Evolutionary conservation across 2,797 vertebrate genomes (phyloP).

Genomic region (Ambastaia sidthimunki): DNA sequence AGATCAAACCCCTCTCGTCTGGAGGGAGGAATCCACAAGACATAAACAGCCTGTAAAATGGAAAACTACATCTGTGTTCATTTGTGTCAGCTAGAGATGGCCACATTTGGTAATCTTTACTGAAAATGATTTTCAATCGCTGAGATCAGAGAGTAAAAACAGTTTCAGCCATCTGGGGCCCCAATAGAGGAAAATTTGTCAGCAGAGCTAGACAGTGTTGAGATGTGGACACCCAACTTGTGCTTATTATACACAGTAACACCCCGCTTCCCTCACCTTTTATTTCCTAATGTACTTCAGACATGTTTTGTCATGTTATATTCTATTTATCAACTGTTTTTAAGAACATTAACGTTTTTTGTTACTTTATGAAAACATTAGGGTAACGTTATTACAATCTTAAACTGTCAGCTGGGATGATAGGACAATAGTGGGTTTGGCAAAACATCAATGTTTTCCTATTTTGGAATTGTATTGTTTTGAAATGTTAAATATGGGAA

Average conservation of each 20-base stretch:
- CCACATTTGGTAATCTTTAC: conserved; percentile 79
- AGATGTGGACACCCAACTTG: conserved; percentile 58
- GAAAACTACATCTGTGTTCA: conserved; percentile 83
- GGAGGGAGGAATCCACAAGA: conserved; percentile 77
- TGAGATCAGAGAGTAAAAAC: conserved; percentile 59
- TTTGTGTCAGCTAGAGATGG: conserved; percentile 75
- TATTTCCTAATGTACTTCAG: conserved; percentile 37
- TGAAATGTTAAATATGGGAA: conserved; percentile 16
- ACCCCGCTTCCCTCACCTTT: conserved; percentile 43
- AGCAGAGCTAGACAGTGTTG: conserved; percentile 59
- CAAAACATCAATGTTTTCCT: not conserved
- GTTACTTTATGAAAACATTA: too few species aligned
- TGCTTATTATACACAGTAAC: conserved; percentile 28
- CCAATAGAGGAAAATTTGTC: conserved; percentile 65
- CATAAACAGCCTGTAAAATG: conserved; percentile 85
- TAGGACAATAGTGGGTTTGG: not conserved
- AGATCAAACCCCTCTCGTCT: conserved; percentile 73
- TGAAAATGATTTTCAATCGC: conserved; percentile 77
- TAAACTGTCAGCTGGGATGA: not conserved
- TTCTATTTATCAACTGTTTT: too few species aligned
- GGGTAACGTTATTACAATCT: too few species aligned
- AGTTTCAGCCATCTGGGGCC: conserved; percentile 71
- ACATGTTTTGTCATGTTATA: conserved; percentile 22
- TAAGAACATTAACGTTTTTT: too few species aligned
- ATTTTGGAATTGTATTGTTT: not conserved